A percentile compares a stretch with the other conserved stretches of the same genome.
Conservation (phyloP, 2,113 vertebrate species). For the Hucho hucho region DNA sequence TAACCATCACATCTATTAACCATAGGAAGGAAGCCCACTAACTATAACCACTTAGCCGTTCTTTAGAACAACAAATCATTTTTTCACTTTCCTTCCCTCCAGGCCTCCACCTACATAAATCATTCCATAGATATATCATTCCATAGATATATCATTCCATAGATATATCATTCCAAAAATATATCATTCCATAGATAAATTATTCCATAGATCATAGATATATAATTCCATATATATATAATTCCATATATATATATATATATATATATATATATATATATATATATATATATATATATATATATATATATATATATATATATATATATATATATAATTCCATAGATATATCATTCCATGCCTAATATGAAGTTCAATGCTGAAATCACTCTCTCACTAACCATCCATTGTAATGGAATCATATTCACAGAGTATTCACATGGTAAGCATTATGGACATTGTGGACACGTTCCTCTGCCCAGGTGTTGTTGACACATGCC, state of each 20-base stretch:
- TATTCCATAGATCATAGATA: too few relatives aligned
- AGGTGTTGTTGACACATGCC: too few relatives aligned
- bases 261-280: too few relatives aligned
- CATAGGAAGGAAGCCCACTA: neutral
- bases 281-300: too few relatives aligned
- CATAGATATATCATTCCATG: neutral
- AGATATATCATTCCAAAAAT: too few relatives aligned
- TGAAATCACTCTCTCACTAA: too few relatives aligned
- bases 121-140: neutral
- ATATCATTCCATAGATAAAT: too few relatives aligned
- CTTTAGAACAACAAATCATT: slow-evolving; percentile 14
- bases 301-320: too few relatives aligned
- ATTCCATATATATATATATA: neutral
- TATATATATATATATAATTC: neutral
- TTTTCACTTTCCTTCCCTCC: neutral
- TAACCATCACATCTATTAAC: neutral
- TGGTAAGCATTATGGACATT: neutral
- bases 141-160: neutral
- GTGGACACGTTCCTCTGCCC: too few relatives aligned
- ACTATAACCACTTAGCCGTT: neutral
- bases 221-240: neutral
- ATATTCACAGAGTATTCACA: neutral
- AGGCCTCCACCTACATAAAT: neutral
- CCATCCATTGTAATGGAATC: too few relatives aligned
- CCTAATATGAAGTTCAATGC: neutral